Conservation (phyloP, 2,888 invertebrate genomes). For the Hypercompe scribonia region DNA sequence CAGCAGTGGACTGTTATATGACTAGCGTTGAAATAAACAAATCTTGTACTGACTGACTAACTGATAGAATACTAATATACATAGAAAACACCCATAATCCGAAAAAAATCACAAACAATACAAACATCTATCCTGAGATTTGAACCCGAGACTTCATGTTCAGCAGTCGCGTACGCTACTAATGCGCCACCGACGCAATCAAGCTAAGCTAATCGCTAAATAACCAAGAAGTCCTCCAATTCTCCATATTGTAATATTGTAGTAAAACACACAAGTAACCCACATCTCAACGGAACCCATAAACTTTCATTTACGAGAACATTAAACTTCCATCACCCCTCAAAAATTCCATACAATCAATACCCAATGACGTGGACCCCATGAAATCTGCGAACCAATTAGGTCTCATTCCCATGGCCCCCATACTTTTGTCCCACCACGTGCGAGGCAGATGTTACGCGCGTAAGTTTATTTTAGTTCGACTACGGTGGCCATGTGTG, state of each 20-base stretch:
- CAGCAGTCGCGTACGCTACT: too few species aligned
- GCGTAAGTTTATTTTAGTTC: conserved; percentile 63
- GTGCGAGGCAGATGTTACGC: conserved; percentile 74
- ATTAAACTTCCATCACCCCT: conserved; percentile 2
- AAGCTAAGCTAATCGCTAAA: too few species aligned
- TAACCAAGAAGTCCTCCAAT: too few species aligned
- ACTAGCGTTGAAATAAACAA: too few species aligned
- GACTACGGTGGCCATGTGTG: conserved; percentile 22
- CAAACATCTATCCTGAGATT: too few species aligned
- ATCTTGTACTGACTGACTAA: too few species aligned
- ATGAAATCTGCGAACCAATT: conserved; percentile 48
- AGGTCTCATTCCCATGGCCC: conserved; percentile 55
- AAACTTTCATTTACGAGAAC: background rate
- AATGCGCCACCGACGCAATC: too few species aligned
- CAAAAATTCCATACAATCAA: conserved; percentile 21
- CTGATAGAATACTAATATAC: too few species aligned
- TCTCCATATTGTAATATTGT: background rate
- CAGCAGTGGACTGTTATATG: too few species aligned
- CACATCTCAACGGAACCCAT: conserved; percentile 6
- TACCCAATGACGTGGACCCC: conserved; percentile 29
- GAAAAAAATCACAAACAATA: too few species aligned
- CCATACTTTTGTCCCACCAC: conserved; percentile 65
- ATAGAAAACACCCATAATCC: too few species aligned
- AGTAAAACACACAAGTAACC: background rate
- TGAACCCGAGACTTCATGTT: too few species aligned